Evolutionary conservation across 2,888 invertebrate species (phyloP).

Genomic region (Clanis bilineata): DNA sequence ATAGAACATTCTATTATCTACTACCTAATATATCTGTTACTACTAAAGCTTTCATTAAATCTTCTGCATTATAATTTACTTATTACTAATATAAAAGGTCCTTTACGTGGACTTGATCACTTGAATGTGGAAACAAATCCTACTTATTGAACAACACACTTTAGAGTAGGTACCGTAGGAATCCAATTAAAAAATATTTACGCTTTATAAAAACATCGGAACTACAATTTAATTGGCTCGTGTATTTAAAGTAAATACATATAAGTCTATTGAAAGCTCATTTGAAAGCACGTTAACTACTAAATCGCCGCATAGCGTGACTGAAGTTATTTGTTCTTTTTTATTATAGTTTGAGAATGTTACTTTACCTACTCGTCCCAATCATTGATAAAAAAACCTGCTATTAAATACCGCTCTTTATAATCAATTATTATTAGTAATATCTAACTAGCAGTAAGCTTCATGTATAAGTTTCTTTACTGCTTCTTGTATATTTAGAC

Average conservation of each 20-base stretch:
- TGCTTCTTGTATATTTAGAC: background rate
- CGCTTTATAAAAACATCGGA: background rate
- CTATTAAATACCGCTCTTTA: background rate
- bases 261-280: background rate
- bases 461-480: background rate
- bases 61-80: background rate
- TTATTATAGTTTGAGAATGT: background rate
- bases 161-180: background rate
- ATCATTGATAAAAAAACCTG: conserved; percentile 2
- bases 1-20: too few species aligned
- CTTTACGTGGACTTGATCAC: background rate
- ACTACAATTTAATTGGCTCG: background rate
- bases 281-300: background rate
- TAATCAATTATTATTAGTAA: background rate
- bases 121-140: background rate
- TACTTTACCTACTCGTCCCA: conserved; percentile 3
- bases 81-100: background rate
- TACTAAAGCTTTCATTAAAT: too few species aligned
- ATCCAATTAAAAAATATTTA: background rate
- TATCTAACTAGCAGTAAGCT: background rate
- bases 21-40: too few species aligned
- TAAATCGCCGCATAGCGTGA: conserved; percentile 1
- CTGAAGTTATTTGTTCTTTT: background rate
- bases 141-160: background rate
- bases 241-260: background rate